Base-by-base conservation (phyloP, 2,888 invertebrate species). In the Drosophila stalkeri region DNA sequence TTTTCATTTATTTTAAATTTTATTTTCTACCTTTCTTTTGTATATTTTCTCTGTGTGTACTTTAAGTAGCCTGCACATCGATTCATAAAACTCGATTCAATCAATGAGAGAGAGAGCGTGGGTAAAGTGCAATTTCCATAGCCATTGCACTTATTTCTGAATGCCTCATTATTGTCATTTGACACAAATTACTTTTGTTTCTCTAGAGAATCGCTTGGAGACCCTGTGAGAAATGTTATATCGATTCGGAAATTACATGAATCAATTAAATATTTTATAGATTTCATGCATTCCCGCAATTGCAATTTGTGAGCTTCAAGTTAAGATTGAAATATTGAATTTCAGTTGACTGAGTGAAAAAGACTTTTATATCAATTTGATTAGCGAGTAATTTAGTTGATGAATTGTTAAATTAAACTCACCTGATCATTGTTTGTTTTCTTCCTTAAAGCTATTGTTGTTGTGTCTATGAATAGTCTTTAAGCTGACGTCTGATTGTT, bases 101-200 rank as follows among this genome's bases (percentile, higher is more conserved):
- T 72, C 47, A 59, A 59, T 75, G 44, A 2, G 44, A 27, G 46
- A 8, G 44, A 43, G 66, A 43, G 56, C 39, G 39, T 41, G 55
- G 31, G 57, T 37, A 55, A 11, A 49, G 44, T 46, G 55, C 44
- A 54, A 61, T 64, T 67, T 51, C 65, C 23, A 37, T 54, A 64
- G 14, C 20, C 43, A 59, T 16, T 20, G 20, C 63, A 64, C 44
- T 18, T 51, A n/a, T 57, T 61, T 67, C 39, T 64, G 33, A 68
- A 64, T 73, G 59, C 47, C 54, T 33, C 27, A 68, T 64, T 68
- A 72, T 55, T 51, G 64, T 37, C 35, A 73, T 51, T 73, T 60
- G 47, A 20, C 35, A 39, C 37, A 51, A 49, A 39, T 33, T 16
- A 44, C 39, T 69, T 55, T 49, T 37, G 44, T 35, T 27, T 37